Base-by-base conservation (phyloP, 2,888 invertebrate genomes). In the Linnaemya tessellans region DNA sequence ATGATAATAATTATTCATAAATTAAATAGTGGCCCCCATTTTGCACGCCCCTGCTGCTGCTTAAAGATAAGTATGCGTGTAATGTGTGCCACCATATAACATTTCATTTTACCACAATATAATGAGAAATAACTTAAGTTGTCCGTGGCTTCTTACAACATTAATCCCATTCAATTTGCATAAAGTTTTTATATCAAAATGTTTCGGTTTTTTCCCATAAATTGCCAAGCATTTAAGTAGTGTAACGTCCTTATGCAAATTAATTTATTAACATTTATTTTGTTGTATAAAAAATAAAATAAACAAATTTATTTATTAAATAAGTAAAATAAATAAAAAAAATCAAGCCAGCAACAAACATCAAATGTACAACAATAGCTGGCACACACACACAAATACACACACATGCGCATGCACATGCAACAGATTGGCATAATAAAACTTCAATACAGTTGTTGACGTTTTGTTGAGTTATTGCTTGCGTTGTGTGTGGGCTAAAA, bases 391-490 rank as follows among this genome's bases (percentile, higher is more conserved):
- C 11, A 30, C 20, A 22, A n/a, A 13, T 10, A 20, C 9, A 38
- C 11, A 30, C 20, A 22, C 22, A 13, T 10, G 22, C 49, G 43
- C 67, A 71, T 30, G 35, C 54, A 54, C 51, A 64, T 30, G 30
- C 30, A 41, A 20, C 38, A 46, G 65, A 51, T 68, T 41, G 35
- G 56, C 60, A 68, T 62, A 81, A 74, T 46, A 78, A 81, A 70
- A 70, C 74, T 81, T 82, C 85, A 85, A 82, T 82, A 82, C 81
- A 85, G 85, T 85, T 85, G 85, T 79, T 85, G 85, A 85, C 85
- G 85, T 85, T 79, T 79, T 58, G 74, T 65, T 75, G 65, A 79
- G 41, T 85, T 82, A 85, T 75, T 56, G 81, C 60, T 64, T 49
- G 79, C 84, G 64, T 64, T 79, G 85, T 82, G 85, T 82, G 85